Evolutionary conservation across 2,797 vertebrate species (phyloP).

Genomic region (Lycodopsis pacificus): DNA sequence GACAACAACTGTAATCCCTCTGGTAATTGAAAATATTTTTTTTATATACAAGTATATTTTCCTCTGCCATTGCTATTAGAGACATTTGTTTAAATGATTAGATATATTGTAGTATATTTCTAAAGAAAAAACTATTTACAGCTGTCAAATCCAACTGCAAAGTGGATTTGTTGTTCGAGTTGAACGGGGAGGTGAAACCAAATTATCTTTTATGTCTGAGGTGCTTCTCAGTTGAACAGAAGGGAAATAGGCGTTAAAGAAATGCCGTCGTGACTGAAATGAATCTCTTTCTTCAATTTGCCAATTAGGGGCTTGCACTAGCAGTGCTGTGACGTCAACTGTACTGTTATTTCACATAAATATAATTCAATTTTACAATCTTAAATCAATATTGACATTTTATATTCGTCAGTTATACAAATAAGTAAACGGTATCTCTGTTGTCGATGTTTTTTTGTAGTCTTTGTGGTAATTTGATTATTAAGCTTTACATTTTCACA

Average conservation of each 20-base stretch:
- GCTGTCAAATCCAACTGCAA: constrained; percentile 11
- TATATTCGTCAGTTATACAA: constrained; percentile 20
- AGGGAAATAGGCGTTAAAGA: constrained; percentile 21
- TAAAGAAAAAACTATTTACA: constrained; percentile 10
- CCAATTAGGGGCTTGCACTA: constrained; percentile 62
- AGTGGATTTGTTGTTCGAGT: neutral
- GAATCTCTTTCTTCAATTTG: constrained; percentile 51
- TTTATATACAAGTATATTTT: constrained; percentile 16
- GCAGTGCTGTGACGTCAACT: constrained; percentile 50
- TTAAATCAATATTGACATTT: constrained; percentile 28
- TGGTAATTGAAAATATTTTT: constrained; percentile 35
- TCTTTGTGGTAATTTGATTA: constrained; percentile 15
- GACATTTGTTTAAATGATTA: constrained; percentile 23
- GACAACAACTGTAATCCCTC: constrained; percentile 26
- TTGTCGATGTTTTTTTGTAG: constrained; percentile 16
- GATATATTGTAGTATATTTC: constrained; percentile 23
- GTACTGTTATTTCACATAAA: constrained; percentile 42
- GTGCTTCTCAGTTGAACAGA: constrained; percentile 46
- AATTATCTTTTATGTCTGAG: constrained; percentile 31
- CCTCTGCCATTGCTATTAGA: constrained; percentile 21
- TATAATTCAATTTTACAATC: constrained; percentile 27
- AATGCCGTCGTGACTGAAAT: constrained; percentile 28
- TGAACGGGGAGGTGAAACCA: constrained; percentile 23
- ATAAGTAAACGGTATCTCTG: neutral
- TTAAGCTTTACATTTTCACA: constrained; percentile 24